These are phyloP conservation scores for Tolypeutes matacus DNA, from an alignment of 2,797 vertebrate species.

Conservation along the genomic window DNA sequence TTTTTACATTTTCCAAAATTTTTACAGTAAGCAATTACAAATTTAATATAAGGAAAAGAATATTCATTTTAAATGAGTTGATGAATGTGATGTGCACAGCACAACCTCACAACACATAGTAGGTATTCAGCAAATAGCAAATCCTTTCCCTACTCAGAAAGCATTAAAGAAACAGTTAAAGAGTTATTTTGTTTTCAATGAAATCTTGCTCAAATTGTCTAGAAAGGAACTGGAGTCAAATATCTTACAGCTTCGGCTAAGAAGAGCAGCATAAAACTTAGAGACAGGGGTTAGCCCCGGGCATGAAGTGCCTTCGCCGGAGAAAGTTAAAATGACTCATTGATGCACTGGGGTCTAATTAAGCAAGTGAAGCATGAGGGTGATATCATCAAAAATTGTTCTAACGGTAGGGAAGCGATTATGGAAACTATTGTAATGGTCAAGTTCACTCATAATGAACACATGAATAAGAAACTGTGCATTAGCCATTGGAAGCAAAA, in stretches of 20 bases:
- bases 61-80: neutral
- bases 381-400: conserved; percentile 84
- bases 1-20: neutral
- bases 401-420: conserved; percentile 81
- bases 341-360: conserved; percentile 82
- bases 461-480: conserved; percentile 82
- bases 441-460: conserved; percentile 84
- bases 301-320: conserved; percentile 53
- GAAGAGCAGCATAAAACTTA: conserved; percentile 76
- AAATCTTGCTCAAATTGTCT: conserved; percentile 52
- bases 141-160: neutral
- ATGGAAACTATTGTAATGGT: conserved; percentile 80
- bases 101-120: neutral
- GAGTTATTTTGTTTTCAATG: conserved; percentile 32
- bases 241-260: conserved; percentile 34
- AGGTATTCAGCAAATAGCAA: neutral
- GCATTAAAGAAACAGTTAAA: neutral
- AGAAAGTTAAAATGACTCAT: conserved; percentile 82
- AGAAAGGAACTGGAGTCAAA: conserved; percentile 51
- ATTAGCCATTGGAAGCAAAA: conserved; percentile 77
- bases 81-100: neutral
- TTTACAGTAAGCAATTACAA: neutral
- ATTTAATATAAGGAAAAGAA: neutral
- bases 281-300: conserved; percentile 77
- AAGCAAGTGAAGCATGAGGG: conserved; percentile 84